Evolutionary conservation across 2,888 invertebrate genomes (phyloP), one percentile per base, ranked within the genome.

Genomic region (Druceiella hillmani): DNA sequence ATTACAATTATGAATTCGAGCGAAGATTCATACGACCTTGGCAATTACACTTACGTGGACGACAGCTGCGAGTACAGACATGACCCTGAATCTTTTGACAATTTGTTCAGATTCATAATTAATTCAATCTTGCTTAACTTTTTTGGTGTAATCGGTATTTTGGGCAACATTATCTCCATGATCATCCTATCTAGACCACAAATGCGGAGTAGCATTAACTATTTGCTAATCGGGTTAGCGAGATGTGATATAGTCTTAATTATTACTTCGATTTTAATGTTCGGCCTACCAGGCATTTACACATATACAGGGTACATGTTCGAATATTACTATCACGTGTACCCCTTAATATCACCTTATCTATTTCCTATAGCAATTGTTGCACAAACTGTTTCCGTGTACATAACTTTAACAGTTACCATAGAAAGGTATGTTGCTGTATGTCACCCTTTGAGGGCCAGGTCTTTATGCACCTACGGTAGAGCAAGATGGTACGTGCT

Each of bases 151-250:
- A 81, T 85, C 53, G 95, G 94, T 4, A 79, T 94, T 44, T 74
- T 91, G 28, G 95, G 94, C 47, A 95, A 94, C 66, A 77, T 87
- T 40, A 83, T 95, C 38, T 84, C 93, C 25, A 88, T 91, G 75
- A 81, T 93, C 43, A 92, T 94, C 51, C 73, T 94, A 34, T 87
- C 90, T 40, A 79, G 92, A 37, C 92, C 93, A 14, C 87, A 94
- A 64, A 95, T 97, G 95, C 81, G 89, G 54, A 92, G 92, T 41
- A 93, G 94, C 57, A 91, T 95, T 57, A 95, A 95, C 66, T 90
- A 92, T 63, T 79, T 95, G 56, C 77, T 98, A 43, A 88, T 92
- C 48, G 94, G 93, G 3, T 75, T 98, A 51, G 95, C 97, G 14
- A 79, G 90, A 52, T 93, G 92, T 64, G 98, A 98, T 73, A 91